Percentiles rank a stretch among this genome's conserved stretches.
These are phyloP conservation scores for Diploscapter pachys DNA, from an alignment of 1,140 invertebrate genomes.

Conservation along the genomic window DNA sequence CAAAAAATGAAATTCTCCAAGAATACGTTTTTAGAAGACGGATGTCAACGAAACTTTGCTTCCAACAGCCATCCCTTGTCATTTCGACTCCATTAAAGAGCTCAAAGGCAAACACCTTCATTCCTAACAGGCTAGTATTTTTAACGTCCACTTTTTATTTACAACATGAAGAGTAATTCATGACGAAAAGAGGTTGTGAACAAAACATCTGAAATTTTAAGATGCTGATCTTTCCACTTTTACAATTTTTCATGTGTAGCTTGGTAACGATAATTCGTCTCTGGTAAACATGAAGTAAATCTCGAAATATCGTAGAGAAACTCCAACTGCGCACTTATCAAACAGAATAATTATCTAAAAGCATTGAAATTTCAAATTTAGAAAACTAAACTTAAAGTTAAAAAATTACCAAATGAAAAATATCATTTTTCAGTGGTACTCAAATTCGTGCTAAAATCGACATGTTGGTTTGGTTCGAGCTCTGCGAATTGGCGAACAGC, in stretches of 20 bases:
- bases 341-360: no score
- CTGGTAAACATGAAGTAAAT: no score
- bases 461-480: constrained; percentile 99
- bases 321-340: no score
- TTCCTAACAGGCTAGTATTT: constrained; percentile 8
- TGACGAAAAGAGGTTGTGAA: no score
- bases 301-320: no score
- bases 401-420: constrained; percentile 1
- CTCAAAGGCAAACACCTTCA: constrained; percentile 21
- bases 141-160: background rate
- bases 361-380: constrained; percentile 25
- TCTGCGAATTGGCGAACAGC: constrained; percentile 92
- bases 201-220: no score
- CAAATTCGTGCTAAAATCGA: constrained; percentile 90
- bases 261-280: no score
- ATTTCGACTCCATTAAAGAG: constrained; percentile 57
- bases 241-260: no score
- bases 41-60: constrained; percentile 55
- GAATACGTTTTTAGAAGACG: constrained; percentile 39
- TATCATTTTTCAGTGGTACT: constrained; percentile 64
- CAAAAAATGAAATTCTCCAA: no score
- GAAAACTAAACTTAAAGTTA: constrained; percentile 58
- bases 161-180: no score
- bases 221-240: no score
- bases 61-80: constrained; percentile 58